A percentile compares a stretch with the other conserved stretches of the same genome.
Evolutionary conservation across 2,888 invertebrate genomes (phyloP).

Genomic region (Drosophila multiciliata): DNA sequence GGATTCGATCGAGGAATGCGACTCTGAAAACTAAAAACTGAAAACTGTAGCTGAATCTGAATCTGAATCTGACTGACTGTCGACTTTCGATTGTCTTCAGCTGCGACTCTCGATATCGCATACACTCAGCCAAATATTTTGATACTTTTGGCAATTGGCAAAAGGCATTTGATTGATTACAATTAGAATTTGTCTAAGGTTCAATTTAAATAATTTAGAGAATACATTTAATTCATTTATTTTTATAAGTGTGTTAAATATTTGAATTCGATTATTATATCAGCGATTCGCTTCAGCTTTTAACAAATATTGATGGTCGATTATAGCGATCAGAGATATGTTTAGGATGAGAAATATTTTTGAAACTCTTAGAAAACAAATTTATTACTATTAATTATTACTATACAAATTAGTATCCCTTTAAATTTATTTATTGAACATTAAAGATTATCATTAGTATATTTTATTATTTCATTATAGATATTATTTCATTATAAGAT

Average conservation of each 20-base stretch:
- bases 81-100: constrained; percentile 50
- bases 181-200: neutral
- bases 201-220: neutral
- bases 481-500: neutral
- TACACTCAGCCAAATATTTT: constrained; percentile 29
- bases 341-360: neutral
- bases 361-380: neutral
- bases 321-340: neutral
- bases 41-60: constrained; percentile 38
- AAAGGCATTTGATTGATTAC: neutral
- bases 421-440: neutral
- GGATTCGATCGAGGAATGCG: constrained; percentile 56
- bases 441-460: neutral
- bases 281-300: neutral
- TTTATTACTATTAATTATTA: neutral
- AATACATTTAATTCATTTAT: neutral
- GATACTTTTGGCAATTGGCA: neutral
- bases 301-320: neutral
- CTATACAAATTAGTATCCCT: fast-evolving
- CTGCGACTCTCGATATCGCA: constrained; percentile 17
- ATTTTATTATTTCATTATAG: neutral
- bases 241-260: neutral
- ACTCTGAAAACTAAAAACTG: constrained; percentile 45
- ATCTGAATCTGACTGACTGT: constrained; percentile 58
- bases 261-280: neutral